These are phyloP conservation scores for Schlechtendalia chinensis DNA, from an alignment of 1,140 invertebrate genomes.

Conservation along the genomic window DNA sequence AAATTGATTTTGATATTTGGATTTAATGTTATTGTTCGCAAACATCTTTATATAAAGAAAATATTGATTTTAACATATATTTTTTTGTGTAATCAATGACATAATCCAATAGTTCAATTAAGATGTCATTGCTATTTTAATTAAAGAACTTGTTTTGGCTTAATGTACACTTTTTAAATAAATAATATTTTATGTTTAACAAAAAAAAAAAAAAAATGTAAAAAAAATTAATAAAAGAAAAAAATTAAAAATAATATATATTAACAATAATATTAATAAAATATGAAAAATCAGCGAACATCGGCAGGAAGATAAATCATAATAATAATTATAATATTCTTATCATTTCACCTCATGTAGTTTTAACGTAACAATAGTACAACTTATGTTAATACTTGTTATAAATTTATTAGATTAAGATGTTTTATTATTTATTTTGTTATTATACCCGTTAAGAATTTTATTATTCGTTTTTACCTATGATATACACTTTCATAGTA, in stretches of 20 bases:
- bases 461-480: conserved; percentile 40
- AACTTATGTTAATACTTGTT: conserved; percentile 45
- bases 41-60: conserved; percentile 19
- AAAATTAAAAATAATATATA: conserved; percentile 15
- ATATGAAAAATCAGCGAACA: conserved; percentile 20
- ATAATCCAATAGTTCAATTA: background rate
- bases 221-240: background rate
- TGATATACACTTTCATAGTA: background rate
- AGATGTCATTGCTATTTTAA: conserved; percentile 34
- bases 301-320: background rate
- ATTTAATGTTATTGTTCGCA: conserved; percentile 6
- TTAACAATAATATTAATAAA: conserved; percentile 32
- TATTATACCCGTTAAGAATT: conserved; percentile 41
- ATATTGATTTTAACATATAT: conserved; percentile 22
- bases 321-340: conserved; percentile 9
- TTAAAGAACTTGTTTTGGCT: conserved; percentile 38
- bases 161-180: conserved; percentile 48
- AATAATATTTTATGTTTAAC: conserved; percentile 31
- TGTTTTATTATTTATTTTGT: conserved; percentile 49
- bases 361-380: conserved; percentile 45
- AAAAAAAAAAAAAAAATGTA: conserved; percentile 16
- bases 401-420: conserved; percentile 44
- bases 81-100: conserved; percentile 5
- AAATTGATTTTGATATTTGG: conserved; percentile 30
- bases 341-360: conserved; percentile 31